Base-by-base conservation (phyloP, 1,140 invertebrate species). In the Neuroterus valhalla region DNA sequence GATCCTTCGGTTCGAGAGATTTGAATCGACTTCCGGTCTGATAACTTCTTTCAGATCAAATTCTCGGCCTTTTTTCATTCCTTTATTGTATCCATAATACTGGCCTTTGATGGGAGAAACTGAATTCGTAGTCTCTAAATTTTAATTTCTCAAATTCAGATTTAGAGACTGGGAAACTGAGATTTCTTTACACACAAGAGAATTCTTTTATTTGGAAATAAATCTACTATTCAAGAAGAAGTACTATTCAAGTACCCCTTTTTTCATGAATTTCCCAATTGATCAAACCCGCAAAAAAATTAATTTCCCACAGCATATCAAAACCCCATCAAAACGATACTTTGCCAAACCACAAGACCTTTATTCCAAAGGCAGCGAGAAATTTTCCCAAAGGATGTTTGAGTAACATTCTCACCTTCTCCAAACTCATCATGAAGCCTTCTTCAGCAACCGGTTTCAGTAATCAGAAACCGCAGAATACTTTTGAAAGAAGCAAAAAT, bases 351-450 rank as follows among this genome's bases (percentile, higher is more conserved):
- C 55, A 26, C 55, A 62, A 62, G 15, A 26, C 26, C 55, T 62
- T 62, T 23, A 52, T 23, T 52, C 8, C 19, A 62, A 62, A 31
- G 55, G 31, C 23, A 48, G 8, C 10, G 2, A 38, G 31, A 48
- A n/a, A 48, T 62, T 62, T 62, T 62, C 55, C 26, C 55, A 62
- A 62, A 62, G 55, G 55, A 62, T 62, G 55, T 38, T 38, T 38
- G 31, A 38, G 31, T 62, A 52, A 52, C 23, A 62, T 62, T 62
- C 55, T 62, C 55, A 62, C 55, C 55, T 62, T 62, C 23, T 15
- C 55, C 55, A 62, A 62, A 62, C 55, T 62, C 55, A 48, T 62
- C 55, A 62, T 15, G 23, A 62, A 26, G 55, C 23, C 55, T 62
- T 62, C 55, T 26, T 31, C 23, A 31, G 23, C 23, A 62, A 62